Conservation (phyloP, 2,888 invertebrate genomes). For the Horisme vitalbata region DNA sequence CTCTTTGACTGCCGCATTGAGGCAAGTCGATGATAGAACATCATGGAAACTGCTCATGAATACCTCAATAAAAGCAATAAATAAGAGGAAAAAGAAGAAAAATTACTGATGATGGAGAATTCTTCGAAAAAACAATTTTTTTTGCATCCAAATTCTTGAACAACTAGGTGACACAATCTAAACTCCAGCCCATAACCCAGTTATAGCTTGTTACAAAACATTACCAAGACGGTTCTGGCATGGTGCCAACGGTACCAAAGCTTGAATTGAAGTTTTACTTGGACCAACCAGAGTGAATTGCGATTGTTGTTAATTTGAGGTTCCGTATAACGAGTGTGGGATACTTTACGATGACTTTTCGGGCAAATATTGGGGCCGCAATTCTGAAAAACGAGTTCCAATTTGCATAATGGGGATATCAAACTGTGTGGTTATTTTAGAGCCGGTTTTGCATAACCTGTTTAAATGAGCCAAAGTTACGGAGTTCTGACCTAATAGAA, state of each 20-base stretch:
- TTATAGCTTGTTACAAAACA: slow-evolving; percentile 7
- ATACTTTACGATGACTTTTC: slow-evolving; percentile 38
- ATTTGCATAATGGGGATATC: slow-evolving; percentile 8
- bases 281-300: slow-evolving; percentile 26
- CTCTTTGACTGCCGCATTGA: no score
- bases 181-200: slow-evolving; percentile 11
- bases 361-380: slow-evolving; percentile 30
- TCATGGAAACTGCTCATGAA: no score
- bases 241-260: slow-evolving; percentile 13
- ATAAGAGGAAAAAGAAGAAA: no score
- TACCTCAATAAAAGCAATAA: no score
- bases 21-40: no score
- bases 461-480: no score
- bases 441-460: no score
- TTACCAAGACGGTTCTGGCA: slow-evolving; percentile 10
- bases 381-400: slow-evolving; percentile 13
- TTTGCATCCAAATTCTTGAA: no score
- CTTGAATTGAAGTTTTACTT: slow-evolving; percentile 17
- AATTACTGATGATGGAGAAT: no score
- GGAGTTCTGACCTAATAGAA: no score
- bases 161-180: not conserved
- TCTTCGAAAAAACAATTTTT: no score
- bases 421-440: not conserved
- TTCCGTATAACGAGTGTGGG: slow-evolving; percentile 36
- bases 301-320: slow-evolving; percentile 41